phyloP scores from a whole-genome alignment of 2,797 vertebrate genomes.

The Florisuga fusca region DNA sequence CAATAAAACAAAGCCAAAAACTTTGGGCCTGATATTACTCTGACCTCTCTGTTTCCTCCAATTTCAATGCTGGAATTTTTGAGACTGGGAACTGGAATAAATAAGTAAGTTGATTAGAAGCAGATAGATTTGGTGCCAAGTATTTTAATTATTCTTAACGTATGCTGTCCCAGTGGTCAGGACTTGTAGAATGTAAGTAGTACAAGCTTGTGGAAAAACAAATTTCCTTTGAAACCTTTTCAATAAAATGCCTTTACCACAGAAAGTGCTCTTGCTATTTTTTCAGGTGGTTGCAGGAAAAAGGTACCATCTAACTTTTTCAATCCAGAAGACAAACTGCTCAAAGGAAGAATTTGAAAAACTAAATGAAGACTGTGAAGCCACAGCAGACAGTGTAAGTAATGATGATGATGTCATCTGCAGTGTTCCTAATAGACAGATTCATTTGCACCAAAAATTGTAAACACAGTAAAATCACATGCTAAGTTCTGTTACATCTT shows the following conservation, averaged over 20 bases:
- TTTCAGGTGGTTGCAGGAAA: slow-evolving; percentile 68
- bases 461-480: not conserved
- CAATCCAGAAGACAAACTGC: slow-evolving; percentile 66
- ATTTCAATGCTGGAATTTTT: not conserved
- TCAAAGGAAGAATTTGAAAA: slow-evolving; percentile 59
- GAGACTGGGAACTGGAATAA: not conserved
- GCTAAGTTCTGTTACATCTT: not conserved
- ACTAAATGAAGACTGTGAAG: slow-evolving; percentile 33
- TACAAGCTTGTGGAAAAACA: not conserved
- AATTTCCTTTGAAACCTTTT: not conserved
- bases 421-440: not conserved
- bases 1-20: slow-evolving; percentile 33
- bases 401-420: not conserved
- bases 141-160: not conserved
- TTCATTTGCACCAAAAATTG: not conserved
- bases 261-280: slow-evolving; percentile 24
- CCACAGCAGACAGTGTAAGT: slow-evolving; percentile 60
- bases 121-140: not conserved
- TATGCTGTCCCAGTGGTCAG: not conserved
- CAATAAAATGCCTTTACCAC: not conserved
- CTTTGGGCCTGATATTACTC: not conserved
- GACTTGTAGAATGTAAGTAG: not conserved
- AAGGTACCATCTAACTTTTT: slow-evolving; percentile 49
- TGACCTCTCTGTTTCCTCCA: slow-evolving; percentile 18
- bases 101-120: not conserved